Evolutionary conservation across 2,888 invertebrate genomes (phyloP), one percentile per base, ranked within the genome.

Genomic region (Hemicrepidius hirtus): DNA sequence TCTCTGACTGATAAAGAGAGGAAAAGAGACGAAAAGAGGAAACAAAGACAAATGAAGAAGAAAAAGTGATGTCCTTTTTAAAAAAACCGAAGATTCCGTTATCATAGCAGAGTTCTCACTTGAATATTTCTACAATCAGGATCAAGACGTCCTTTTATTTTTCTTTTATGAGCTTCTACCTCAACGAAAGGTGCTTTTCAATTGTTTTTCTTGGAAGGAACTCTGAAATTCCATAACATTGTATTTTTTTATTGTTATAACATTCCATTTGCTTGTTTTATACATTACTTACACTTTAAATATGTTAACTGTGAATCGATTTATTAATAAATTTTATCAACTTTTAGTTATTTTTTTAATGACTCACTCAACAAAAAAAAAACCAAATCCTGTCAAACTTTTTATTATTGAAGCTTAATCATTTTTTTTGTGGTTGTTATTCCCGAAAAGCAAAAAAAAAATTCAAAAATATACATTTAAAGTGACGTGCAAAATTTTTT

Each of bases 11-110:
- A 94, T 24, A 94, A 94, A 82, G 92, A 95, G 80, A 87, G 88
- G 73, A 93, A 92, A 80, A 90, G 91, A 77, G 94, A 95, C 84
- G 95, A 95, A 82, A 96, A 96, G 87, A 92, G 91, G 82, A 94
- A 92, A 82, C 88, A 90, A 32, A 96, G 95, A 84, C 93, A 94
- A 81, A 89, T 92, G 85, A 94, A 94, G 83, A 96, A 95, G 88
- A 94, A 93, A 83, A 95, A 94, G 86, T 92, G 85, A 68, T 53
- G 32, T 21, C 1, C 21, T 12, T 21, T 4, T 44, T 44, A 50
- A n/a, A n/a, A n/a, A n/a, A 20, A 3, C 5, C 21, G 20, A 50
- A 20, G 50, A 50, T 50, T 10, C 20, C 20, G 5, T 50, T 21
- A 50, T 50, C n/a, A 21, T 4, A 50, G 20, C n/a, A 32, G 24